A percentile compares a stretch with the other conserved stretches of the same genome.
These are phyloP conservation scores for Tachuris rubrigastra DNA, from an alignment of 2,113 vertebrate genomes.

Conservation along the genomic window DNA sequence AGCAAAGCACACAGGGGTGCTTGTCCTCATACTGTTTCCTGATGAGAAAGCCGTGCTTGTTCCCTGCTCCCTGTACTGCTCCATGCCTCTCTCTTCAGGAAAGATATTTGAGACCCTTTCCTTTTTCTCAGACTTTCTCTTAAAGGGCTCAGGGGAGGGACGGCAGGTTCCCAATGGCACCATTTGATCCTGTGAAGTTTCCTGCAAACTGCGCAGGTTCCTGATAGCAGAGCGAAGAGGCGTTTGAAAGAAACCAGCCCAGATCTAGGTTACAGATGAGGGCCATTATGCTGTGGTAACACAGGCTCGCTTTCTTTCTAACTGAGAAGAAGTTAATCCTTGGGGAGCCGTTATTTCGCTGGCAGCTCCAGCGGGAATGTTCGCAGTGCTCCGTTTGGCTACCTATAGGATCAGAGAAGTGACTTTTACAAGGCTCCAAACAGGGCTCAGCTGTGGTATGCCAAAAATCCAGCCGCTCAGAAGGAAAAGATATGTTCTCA, in stretches of 20 bases:
- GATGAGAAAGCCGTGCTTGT: background rate
- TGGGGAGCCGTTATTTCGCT: background rate
- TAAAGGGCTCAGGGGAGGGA: background rate
- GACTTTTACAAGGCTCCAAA: conserved; percentile 28
- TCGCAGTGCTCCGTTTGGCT: background rate
- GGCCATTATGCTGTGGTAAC: background rate
- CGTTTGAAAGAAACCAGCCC: conserved; percentile 21
- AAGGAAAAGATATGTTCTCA: background rate
- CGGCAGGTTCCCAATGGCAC: background rate
- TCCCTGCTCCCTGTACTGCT: background rate
- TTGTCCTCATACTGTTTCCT: background rate
- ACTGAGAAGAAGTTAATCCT: background rate
- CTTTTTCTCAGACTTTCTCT: background rate
- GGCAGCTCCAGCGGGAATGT: conserved; percentile 21
- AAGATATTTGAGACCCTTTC: background rate
- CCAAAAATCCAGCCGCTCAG: background rate
- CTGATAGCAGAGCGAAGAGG: background rate
- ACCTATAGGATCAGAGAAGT: conserved; percentile 30
- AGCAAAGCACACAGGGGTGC: background rate
- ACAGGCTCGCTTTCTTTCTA: background rate
- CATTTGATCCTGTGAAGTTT: background rate
- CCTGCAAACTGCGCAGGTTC: rapidly evolving
- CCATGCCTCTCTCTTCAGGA: background rate
- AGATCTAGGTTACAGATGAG: conserved; percentile 61
- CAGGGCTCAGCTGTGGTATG: background rate